These are phyloP conservation scores for Anthoscopus minutus DNA, from an alignment of 2,113 vertebrate species.

Conservation along the genomic window DNA sequence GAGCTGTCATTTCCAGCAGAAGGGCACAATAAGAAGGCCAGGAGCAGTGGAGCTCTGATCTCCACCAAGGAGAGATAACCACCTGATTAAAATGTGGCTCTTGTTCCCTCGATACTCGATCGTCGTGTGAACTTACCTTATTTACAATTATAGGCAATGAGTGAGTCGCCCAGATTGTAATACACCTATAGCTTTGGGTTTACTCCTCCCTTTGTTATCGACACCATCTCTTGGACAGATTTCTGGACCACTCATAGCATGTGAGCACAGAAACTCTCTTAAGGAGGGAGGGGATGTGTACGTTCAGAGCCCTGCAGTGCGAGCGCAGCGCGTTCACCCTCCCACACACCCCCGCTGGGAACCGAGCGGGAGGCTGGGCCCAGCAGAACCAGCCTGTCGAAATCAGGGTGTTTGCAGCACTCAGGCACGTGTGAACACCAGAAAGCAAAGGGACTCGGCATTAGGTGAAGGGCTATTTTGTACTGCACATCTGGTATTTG, in stretches of 20 bases:
- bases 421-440: background rate
- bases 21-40: conserved; percentile 67
- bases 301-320: rapidly evolving
- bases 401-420: background rate
- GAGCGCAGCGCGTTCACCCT: rapidly evolving
- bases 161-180: conserved; percentile 44
- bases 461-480: background rate
- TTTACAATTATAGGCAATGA: conserved; percentile 80
- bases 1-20: conserved; percentile 79
- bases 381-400: background rate
- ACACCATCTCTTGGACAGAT: background rate
- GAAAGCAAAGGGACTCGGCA: background rate
- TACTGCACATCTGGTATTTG: background rate
- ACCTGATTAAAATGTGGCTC: conserved; percentile 86
- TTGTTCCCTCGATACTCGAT: conserved; percentile 88
- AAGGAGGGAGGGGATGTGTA: background rate
- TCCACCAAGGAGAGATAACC: conserved; percentile 85
- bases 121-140: conserved; percentile 89
- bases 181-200: conserved; percentile 9
- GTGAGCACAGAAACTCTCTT: background rate
- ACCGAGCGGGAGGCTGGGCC: background rate
- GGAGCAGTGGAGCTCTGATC: conserved; percentile 82
- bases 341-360: background rate
- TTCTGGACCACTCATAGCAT: background rate
- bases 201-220: background rate